Conservation (phyloP, 2,797 vertebrate species). For the Oreochromis mossambicus region DNA sequence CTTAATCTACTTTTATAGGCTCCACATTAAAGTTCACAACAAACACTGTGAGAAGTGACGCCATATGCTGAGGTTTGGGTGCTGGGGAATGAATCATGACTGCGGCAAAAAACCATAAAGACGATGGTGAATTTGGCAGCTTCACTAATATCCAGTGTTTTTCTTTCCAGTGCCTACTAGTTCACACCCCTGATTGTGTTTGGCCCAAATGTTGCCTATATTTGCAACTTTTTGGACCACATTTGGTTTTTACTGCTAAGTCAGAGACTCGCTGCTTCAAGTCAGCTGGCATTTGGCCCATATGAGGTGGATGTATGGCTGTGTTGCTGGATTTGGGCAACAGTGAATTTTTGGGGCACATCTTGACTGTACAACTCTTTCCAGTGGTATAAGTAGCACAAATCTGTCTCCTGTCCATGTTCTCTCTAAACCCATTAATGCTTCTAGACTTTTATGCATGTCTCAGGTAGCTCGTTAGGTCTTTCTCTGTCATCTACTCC, state of each 20-base stretch:
- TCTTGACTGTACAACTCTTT: not conserved
- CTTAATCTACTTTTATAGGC: slow-evolving; percentile 29
- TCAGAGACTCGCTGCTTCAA: not conserved
- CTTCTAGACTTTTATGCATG: not conserved
- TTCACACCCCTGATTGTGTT: not conserved
- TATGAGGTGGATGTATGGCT: not conserved
- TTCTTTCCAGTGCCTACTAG: not conserved
- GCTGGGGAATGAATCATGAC: slow-evolving; percentile 4
- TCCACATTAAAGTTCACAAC: slow-evolving; percentile 29
- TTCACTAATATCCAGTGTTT: not conserved
- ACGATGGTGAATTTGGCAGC: not conserved
- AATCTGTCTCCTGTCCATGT: not conserved
- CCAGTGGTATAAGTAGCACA: not conserved
- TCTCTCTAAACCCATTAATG: not conserved
- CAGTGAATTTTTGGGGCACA: not conserved
- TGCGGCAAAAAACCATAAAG: not conserved
- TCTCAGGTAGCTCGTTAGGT: not conserved
- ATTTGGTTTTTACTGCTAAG: not conserved
- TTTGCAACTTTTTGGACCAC: not conserved
- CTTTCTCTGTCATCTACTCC: not conserved
- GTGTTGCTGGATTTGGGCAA: not conserved
- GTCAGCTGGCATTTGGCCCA: too few relatives aligned
- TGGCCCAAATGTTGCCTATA: not conserved
- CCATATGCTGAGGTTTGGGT: slow-evolving; percentile 16
- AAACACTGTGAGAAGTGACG: slow-evolving; percentile 10